These are phyloP conservation scores for Sarcophaga bullata DNA, from an alignment of 1,140 invertebrate genomes.

Conservation along the genomic window DNA sequence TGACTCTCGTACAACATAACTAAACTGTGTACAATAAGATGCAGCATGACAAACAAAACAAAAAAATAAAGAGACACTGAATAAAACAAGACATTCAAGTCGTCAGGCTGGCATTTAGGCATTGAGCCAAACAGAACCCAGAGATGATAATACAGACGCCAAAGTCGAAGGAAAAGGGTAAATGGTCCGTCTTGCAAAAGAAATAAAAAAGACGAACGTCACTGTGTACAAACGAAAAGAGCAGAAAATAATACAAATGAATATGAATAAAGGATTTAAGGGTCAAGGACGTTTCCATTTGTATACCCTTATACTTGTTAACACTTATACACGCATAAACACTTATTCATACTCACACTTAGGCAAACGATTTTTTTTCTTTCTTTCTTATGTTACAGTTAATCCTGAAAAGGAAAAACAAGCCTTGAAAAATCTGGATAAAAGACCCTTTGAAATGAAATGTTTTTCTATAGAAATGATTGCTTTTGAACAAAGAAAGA, in stretches of 20 bases:
- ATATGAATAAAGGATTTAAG: slow-evolving; percentile 39
- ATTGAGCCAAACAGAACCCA: slow-evolving; percentile 9
- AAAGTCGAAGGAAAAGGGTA: not conserved
- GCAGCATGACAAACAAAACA: not conserved
- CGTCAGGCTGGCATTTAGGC: not conserved
- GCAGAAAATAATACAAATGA: slow-evolving; percentile 3
- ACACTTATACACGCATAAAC: no score
- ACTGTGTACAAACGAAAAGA: not conserved
- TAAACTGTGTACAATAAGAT: not conserved
- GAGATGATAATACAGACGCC: not conserved
- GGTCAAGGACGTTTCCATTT: slow-evolving; percentile 27
- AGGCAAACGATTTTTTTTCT: no score
- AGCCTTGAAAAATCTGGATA: no score
- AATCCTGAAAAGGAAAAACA: no score
- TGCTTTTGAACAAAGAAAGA: no score
- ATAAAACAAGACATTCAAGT: slow-evolving; percentile 5
- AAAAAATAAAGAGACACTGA: not conserved
- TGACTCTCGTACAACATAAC: no score
- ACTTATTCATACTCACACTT: no score
- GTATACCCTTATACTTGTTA: not conserved
- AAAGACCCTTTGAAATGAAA: no score
- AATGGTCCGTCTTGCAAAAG: not conserved
- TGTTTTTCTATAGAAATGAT: no score
- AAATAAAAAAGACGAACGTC: no score
- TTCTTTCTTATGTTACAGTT: no score